Evolutionary conservation across 2,113 vertebrate genomes (phyloP).

Genomic region (Callaeas wilsoni): DNA sequence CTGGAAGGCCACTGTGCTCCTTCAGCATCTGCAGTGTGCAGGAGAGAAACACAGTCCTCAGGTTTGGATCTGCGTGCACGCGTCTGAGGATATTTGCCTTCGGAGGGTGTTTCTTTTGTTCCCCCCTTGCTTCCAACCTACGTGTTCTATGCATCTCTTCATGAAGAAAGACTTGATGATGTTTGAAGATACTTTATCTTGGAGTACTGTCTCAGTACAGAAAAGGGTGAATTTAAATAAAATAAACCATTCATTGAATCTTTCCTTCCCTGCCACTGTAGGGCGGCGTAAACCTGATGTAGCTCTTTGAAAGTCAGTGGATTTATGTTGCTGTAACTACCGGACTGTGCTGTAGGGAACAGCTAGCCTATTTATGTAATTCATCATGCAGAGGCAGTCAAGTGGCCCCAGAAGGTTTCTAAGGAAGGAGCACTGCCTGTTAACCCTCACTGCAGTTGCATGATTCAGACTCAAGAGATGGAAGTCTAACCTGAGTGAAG

Average conservation of each 20-base stretch:
- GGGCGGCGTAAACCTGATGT: not conserved
- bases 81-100: not conserved
- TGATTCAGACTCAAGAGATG: rapidly evolving
- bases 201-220: not conserved
- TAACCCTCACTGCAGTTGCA: not conserved
- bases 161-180: not conserved
- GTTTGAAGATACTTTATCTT: not conserved
- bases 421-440: not conserved
- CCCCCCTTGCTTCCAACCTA: not conserved
- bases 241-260: not conserved
- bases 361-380: not conserved
- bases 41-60: not conserved
- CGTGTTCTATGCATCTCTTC: rapidly evolving
- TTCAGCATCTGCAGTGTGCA: not conserved
- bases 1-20: not conserved
- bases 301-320: not conserved
- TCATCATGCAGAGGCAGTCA: not conserved
- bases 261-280: not conserved
- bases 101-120: not conserved
- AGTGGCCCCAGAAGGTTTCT: not conserved
- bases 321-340: not conserved
- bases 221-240: not conserved
- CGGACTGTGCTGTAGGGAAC: not conserved
- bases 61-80: not conserved
- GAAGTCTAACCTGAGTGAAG: not conserved